A percentile compares a stretch with the other conserved stretches of the same genome.
Evolutionary conservation across 2,888 invertebrate species (phyloP).

Genomic region (Lucinisca nassula): DNA sequence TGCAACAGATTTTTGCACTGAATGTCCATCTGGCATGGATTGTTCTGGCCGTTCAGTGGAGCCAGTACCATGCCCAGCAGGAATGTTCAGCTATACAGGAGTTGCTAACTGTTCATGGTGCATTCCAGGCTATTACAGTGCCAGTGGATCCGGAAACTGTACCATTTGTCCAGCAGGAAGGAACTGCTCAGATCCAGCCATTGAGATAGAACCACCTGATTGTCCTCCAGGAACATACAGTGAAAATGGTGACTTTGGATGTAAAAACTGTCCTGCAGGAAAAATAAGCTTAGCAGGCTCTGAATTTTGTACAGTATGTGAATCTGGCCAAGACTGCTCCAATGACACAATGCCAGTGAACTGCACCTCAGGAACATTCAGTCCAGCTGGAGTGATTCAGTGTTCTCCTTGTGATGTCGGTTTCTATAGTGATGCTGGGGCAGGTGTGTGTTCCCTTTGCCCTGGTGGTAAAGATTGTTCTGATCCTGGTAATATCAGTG

Average conservation of each 20-base stretch:
- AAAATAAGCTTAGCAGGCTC: slow-evolving; percentile 31
- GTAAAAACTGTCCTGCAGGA: slow-evolving; percentile 48
- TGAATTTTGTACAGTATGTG: slow-evolving; percentile 43
- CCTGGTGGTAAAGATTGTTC: slow-evolving; percentile 66
- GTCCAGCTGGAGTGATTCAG: slow-evolving; percentile 33
- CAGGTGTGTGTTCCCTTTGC: slow-evolving; percentile 40
- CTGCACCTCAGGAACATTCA: slow-evolving; percentile 65
- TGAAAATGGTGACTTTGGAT: slow-evolving; percentile 39
- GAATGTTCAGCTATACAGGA: slow-evolving; percentile 66
- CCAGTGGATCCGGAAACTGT: slow-evolving; percentile 57
- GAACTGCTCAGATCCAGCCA: slow-evolving; percentile 33
- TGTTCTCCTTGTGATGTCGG: slow-evolving; percentile 70
- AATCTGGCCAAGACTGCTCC: slow-evolving; percentile 65
- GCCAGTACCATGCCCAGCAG: slow-evolving; percentile 41
- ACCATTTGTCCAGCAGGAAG: slow-evolving; percentile 49
- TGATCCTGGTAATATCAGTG: slow-evolving; percentile 53
- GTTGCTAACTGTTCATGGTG: slow-evolving; percentile 62
- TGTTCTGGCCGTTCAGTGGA: slow-evolving; percentile 38
- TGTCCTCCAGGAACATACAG: slow-evolving; percentile 75
- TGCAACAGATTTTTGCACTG: slow-evolving; percentile 68
- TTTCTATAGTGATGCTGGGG: slow-evolving; percentile 51
- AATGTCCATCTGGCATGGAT: slow-evolving; percentile 43
- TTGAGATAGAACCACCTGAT: slow-evolving; percentile 36
- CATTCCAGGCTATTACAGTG: slow-evolving; percentile 77
- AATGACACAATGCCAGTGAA: slow-evolving; percentile 23